Evolutionary conservation across 2,113 vertebrate species (phyloP).

Genomic region (Apistogramma diplotaenia): DNA sequence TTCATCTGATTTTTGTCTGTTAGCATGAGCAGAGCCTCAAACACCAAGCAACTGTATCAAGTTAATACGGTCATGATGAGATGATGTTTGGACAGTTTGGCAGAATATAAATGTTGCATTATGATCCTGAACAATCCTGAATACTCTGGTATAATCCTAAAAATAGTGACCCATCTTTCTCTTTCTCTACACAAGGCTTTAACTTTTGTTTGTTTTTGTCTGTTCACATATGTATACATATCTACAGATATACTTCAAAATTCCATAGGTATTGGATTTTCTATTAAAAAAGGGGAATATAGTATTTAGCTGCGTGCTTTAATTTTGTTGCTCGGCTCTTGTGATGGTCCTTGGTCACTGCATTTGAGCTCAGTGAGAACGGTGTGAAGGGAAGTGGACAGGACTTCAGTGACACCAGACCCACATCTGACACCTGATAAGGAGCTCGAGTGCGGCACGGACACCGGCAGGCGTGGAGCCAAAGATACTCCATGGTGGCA

Average conservation of each 20-base stretch:
- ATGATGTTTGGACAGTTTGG: background rate
- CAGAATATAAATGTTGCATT: background rate
- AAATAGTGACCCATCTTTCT: background rate
- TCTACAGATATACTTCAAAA: no score
- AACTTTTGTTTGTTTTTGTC: background rate
- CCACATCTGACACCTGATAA: conserved; percentile 72
- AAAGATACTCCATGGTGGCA: conserved; percentile 45
- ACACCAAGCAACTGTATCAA: no score
- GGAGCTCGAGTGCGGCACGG: conserved; percentile 33
- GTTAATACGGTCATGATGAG: background rate
- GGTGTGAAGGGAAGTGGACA: conserved; percentile 33
- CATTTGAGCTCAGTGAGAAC: conserved; percentile 12
- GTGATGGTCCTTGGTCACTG: background rate
- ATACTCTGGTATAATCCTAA: background rate
- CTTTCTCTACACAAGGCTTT: background rate
- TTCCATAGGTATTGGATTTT: background rate
- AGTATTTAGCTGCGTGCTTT: background rate
- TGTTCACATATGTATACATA: background rate
- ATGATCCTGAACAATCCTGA: background rate
- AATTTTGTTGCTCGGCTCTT: background rate
- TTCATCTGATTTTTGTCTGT: no score
- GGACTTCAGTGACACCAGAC: conserved; percentile 51
- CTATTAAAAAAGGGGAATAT: background rate
- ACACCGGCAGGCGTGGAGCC: conserved; percentile 50
- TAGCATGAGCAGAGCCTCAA: no score